Evolutionary conservation across 2,888 invertebrate genomes (phyloP).

Genomic region (Lochmaea capreae): DNA sequence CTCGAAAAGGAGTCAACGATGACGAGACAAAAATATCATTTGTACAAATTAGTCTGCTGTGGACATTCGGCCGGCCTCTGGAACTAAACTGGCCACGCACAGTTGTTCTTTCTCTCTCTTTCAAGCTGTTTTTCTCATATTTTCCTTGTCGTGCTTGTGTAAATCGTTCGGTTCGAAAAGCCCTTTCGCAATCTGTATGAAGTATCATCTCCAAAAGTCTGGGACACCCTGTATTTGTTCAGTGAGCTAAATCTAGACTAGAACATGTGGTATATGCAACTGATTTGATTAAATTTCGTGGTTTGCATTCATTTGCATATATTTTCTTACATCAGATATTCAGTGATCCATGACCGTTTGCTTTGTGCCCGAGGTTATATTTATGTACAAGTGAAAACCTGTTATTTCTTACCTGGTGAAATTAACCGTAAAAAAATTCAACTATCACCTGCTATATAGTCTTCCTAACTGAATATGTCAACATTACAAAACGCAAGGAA

Average conservation of each 20-base stretch:
- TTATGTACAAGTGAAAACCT: conserved; percentile 5
- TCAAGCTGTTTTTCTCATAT: too few relatives aligned
- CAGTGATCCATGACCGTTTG: background rate
- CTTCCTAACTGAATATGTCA: conserved; percentile 8
- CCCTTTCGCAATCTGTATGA: too few relatives aligned
- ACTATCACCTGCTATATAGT: background rate
- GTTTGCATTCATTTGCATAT: conserved; percentile 5
- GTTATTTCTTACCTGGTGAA: conserved; percentile 17
- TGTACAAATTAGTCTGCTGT: too few relatives aligned
- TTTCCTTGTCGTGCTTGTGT: too few relatives aligned
- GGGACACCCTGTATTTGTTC: background rate
- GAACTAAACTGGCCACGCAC: too few relatives aligned
- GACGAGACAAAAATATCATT: too few relatives aligned
- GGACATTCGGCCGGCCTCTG: too few relatives aligned
- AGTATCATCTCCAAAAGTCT: too few relatives aligned
- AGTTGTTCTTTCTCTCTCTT: too few relatives aligned
- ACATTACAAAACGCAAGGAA: background rate
- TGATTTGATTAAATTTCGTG: background rate
- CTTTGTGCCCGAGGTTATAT: background rate
- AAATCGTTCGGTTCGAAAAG: too few relatives aligned
- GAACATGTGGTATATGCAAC: background rate
- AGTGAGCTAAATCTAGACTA: background rate
- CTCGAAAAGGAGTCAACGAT: too few relatives aligned
- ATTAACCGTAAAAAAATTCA: background rate
- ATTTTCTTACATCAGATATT: conserved; percentile 2